Evolutionary conservation across 2,797 vertebrate genomes (phyloP).

Genomic region (Sitta carolinensis): DNA sequence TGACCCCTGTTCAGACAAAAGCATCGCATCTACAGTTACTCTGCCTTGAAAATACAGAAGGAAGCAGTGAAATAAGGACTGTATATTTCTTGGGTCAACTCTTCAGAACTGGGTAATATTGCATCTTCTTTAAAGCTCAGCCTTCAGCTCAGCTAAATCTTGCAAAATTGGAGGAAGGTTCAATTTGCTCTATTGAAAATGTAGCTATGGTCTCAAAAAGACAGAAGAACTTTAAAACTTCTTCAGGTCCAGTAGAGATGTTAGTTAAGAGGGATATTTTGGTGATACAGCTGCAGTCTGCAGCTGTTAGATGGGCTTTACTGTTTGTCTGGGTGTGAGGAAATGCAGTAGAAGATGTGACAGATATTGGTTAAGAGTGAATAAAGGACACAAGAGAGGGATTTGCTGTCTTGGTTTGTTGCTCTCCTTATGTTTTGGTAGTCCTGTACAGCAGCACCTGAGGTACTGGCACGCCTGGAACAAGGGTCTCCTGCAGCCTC

Average conservation of each 20-base stretch:
- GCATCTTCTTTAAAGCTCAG: background rate
- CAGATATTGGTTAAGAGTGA: background rate
- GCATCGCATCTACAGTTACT: background rate
- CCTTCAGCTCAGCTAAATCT: background rate
- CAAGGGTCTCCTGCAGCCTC: background rate
- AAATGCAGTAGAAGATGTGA: background rate
- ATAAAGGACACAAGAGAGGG: background rate
- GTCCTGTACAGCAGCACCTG: background rate
- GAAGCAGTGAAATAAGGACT: background rate
- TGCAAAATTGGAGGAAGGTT: background rate
- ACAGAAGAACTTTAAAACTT: background rate
- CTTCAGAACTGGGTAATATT: background rate
- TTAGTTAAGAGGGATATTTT: background rate
- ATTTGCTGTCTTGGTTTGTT: background rate
- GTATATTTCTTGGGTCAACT: background rate
- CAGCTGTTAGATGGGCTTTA: background rate
- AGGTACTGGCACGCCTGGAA: background rate
- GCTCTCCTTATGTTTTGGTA: background rate
- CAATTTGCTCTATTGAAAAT: background rate
- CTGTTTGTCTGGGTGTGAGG: background rate
- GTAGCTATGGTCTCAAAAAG: background rate
- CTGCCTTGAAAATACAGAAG: background rate
- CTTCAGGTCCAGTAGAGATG: background rate
- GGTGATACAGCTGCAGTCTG: background rate
- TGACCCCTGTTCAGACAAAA: background rate